Evolutionary conservation across 2,888 invertebrate genomes (phyloP).

Genomic region (Phaonia tiefii): DNA sequence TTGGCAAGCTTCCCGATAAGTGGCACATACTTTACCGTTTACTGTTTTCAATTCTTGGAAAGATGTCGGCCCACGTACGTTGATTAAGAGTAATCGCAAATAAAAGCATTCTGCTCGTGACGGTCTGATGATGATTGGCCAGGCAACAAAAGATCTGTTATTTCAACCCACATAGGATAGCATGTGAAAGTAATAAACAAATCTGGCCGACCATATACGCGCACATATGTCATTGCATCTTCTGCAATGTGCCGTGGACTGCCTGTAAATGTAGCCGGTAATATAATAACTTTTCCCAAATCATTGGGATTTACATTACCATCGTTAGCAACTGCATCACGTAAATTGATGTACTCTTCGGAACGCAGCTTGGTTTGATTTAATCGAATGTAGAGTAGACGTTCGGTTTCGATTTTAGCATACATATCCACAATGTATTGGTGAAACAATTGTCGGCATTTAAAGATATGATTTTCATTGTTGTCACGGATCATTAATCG

Average conservation of each 20-base stretch:
- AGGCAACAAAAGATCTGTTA: constrained; percentile 53
- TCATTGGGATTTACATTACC: constrained; percentile 46
- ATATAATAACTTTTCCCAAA: constrained; percentile 53
- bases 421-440: constrained; percentile 37
- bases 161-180: constrained; percentile 60
- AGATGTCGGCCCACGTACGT: constrained; percentile 25
- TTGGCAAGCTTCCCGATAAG: constrained; percentile 28
- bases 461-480: constrained; percentile 64
- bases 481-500: constrained; percentile 40
- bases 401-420: constrained; percentile 38
- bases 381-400: constrained; percentile 26
- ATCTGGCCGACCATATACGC: constrained; percentile 59
- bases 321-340: constrained; percentile 35
- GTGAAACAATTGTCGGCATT: constrained; percentile 70
- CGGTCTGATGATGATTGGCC: constrained; percentile 72
- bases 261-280: constrained; percentile 62
- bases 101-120: constrained; percentile 42
- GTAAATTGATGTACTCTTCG: constrained; percentile 30
- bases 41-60: constrained; percentile 17
- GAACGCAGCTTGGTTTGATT: constrained; percentile 37
- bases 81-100: constrained; percentile 8
- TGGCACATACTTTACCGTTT: constrained; percentile 18
- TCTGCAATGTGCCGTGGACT: constrained; percentile 67
- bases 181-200: constrained; percentile 60
- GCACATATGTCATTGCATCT: constrained; percentile 63